These are phyloP conservation scores for Globicephala melas DNA, from an alignment of 2,113 vertebrate species.

Conservation along the genomic window DNA sequence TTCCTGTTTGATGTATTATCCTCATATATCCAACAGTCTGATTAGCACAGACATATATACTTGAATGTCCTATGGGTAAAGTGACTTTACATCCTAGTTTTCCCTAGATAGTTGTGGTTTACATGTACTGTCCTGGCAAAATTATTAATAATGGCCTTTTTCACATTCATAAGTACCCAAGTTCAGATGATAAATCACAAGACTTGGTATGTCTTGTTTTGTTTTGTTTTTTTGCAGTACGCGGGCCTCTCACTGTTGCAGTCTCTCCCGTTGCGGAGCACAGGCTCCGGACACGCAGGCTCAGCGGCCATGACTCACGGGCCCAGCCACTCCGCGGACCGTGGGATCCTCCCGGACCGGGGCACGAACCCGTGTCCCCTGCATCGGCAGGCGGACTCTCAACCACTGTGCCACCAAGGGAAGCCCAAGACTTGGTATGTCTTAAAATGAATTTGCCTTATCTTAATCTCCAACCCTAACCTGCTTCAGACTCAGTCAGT, in stretches of 20 bases:
- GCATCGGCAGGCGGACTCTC: too few relatives aligned
- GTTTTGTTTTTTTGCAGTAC: too few relatives aligned
- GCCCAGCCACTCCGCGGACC: too few relatives aligned
- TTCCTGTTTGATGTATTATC: neutral
- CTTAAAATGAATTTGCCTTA: neutral
- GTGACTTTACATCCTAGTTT: neutral
- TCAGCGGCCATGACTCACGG: too few relatives aligned
- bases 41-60: neutral
- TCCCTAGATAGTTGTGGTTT: neutral
- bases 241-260: too few relatives aligned
- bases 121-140: neutral
- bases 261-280: too few relatives aligned
- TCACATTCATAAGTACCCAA: neutral
- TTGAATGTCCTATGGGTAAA: neutral
- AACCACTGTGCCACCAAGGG: too few relatives aligned
- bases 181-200: neutral
- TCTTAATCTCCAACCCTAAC: neutral
- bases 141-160: neutral
- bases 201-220: neutral
- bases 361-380: too few relatives aligned
- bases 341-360: too few relatives aligned
- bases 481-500: neutral
- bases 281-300: too few relatives aligned
- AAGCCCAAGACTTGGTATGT: neutral
- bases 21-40: neutral